Conservation (phyloP, 2,888 invertebrate genomes). For the Opisthograptis luteolata region DNA sequence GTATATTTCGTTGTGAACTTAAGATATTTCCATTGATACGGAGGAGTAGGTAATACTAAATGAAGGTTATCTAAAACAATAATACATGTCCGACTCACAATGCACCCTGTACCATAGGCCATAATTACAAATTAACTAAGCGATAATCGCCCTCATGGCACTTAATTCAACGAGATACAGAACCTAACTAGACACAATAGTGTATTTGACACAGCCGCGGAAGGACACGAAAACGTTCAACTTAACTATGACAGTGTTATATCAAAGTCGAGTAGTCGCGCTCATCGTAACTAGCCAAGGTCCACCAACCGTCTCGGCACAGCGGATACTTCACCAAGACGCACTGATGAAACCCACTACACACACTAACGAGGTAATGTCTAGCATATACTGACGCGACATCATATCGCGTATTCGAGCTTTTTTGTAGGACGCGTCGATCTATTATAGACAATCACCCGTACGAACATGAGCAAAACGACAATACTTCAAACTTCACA, state of each 20-base stretch:
- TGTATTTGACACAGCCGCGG: slow-evolving; percentile 57
- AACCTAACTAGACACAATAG: slow-evolving; percentile 56
- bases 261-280: slow-evolving; percentile 27
- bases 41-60: slow-evolving; percentile 27
- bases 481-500: no score
- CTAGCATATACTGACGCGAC: no score
- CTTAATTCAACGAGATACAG: slow-evolving; percentile 41
- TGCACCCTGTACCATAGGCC: slow-evolving; percentile 59
- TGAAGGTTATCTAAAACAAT: slow-evolving; percentile 18
- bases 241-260: slow-evolving; percentile 36
- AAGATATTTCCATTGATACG: slow-evolving; percentile 35
- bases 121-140: slow-evolving; percentile 40
- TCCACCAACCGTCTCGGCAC: no score
- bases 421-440: no score
- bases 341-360: no score
- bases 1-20: slow-evolving; percentile 60
- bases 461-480: no score
- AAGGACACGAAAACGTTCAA: slow-evolving; percentile 49
- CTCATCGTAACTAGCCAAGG: neutral
- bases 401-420: no score
- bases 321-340: no score
- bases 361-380: no score
- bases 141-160: slow-evolving; percentile 43
- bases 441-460: no score
- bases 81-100: slow-evolving; percentile 38